Base-by-base conservation (phyloP, 2,888 invertebrate genomes). In the Rutpela maculata region DNA sequence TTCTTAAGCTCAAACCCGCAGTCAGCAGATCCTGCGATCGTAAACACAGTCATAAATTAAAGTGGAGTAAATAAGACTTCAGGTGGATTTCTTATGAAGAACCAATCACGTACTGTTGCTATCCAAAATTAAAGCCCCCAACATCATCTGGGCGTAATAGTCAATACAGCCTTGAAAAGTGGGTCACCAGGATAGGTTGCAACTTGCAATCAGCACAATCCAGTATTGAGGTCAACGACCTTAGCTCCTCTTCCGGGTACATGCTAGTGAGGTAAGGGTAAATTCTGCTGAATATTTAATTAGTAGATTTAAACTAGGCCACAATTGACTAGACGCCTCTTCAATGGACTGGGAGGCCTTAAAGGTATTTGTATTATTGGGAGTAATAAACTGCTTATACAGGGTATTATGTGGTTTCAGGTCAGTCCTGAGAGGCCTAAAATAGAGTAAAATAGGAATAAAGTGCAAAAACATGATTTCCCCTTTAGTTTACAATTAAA, bases 151-250 rank as follows among this genome's bases (percentile, higher is more conserved):
- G 76, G 73, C 76, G 63, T 77, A 81, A 80, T 80, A 88, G 88
- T 89, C 89, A 87, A 89, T 89, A 87, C 87, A 88, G 89, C 88
- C 86, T 88, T 88, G 87, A 88, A 87, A 89, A 85, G 86, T 88
- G 85, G 89, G 89, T 88, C 89, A 86, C 87, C 78, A 84, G 86
- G 87, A 86, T 85, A 85, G 86, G 78, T 82, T 84, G 83, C 83
- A 82, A 83, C 77, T 80, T 80, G 81, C 82, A 79, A 67, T 76
- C 76, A 77, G 80, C 77, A 78, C 78, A 75, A 76, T 80, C 80
- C 78, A 78, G 79, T 79, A 80, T 82, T 76, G 82, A 82, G 86
- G 86, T 85, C 85, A 84, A 86, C 84, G 86, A 88, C 86, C 87
- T 81, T 83, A 87, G 86, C 86, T 85, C 80, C 82, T 82, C 81